Evolutionary conservation across 2,888 invertebrate genomes (phyloP).

Genomic region (Carabus problematicus): DNA sequence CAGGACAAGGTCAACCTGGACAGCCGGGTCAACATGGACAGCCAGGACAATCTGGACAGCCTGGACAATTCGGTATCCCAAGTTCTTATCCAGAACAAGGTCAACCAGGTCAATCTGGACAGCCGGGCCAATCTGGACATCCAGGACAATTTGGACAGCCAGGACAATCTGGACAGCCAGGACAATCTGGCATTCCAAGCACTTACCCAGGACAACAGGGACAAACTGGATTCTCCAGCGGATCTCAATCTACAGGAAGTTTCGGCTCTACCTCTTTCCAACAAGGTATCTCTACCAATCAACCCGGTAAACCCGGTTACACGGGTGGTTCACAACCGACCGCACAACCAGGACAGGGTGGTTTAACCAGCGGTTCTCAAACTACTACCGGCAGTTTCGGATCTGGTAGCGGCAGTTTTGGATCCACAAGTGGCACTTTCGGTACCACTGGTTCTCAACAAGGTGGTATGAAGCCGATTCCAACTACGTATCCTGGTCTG

Average conservation of each 20-base stretch:
- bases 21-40: constrained; percentile 9
- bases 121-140: neutral
- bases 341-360: neutral
- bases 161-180: constrained; percentile 13
- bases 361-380: neutral
- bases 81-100: constrained; percentile 21
- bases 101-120: neutral
- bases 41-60: constrained; percentile 15
- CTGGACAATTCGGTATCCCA: constrained; percentile 21
- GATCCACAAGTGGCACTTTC: neutral
- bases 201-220: constrained; percentile 26
- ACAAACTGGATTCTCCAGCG: constrained; percentile 2
- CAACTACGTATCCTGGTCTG: neutral
- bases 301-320: constrained; percentile 9
- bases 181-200: neutral
- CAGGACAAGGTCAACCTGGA: constrained; percentile 16
- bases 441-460: constrained; percentile 13
- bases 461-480: constrained; percentile 18
- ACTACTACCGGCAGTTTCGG: constrained; percentile 9
- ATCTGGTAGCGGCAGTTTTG: constrained; percentile 1
- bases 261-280: neutral
- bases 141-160: constrained; percentile 22
- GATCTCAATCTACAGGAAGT: constrained; percentile 12
- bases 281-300: neutral
- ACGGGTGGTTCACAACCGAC: constrained; percentile 8